Conservation (phyloP, 23 tunicate species). For the Pegea sp. region DNA sequence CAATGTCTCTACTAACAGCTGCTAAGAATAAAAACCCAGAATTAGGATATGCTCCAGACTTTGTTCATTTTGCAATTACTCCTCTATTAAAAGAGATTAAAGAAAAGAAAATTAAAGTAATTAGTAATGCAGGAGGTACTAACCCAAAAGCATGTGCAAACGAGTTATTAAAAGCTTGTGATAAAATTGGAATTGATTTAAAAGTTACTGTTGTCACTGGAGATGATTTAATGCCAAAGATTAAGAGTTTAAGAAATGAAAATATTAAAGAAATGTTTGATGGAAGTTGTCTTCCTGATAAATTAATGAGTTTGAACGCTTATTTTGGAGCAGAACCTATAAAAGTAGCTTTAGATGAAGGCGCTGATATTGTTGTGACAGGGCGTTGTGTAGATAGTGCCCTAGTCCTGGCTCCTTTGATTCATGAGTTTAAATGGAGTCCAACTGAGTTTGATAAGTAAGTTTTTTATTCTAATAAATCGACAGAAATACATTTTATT, state of each 20-base stretch:
- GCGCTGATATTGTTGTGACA: constrained; percentile 79
- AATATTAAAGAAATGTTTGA: constrained; percentile 18
- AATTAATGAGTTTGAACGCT: constrained; percentile 79
- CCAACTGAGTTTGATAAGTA: constrained; percentile 57
- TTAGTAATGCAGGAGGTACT: constrained; percentile 94
- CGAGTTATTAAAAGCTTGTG: constrained; percentile 18
- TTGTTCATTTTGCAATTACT: constrained; percentile 33
- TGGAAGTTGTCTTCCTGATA: constrained; percentile 19
- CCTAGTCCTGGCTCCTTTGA: constrained; percentile 68
- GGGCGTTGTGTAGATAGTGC: constrained; percentile 93
- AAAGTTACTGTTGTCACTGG: constrained; percentile 46
- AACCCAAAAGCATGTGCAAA: constrained; percentile 77
- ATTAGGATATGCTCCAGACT: constrained; percentile 89
- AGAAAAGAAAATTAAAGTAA: constrained; percentile 16
- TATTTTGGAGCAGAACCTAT: constrained; percentile 87
- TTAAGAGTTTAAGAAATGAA: constrained; percentile 2
- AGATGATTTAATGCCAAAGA: constrained; percentile 38
- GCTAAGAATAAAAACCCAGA: constrained; percentile 40
- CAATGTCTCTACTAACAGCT: constrained; percentile 84
- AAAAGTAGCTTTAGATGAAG: constrained; percentile 43
- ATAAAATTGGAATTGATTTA: constrained; percentile 13
- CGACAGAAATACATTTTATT: background rate
- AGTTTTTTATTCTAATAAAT: background rate
- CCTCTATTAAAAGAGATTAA: constrained; percentile 29
- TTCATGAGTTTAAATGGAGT: constrained; percentile 75